phyloP scores from a whole-genome alignment of 2,888 invertebrate species.

The Dasysyrphus albostriatus region DNA sequence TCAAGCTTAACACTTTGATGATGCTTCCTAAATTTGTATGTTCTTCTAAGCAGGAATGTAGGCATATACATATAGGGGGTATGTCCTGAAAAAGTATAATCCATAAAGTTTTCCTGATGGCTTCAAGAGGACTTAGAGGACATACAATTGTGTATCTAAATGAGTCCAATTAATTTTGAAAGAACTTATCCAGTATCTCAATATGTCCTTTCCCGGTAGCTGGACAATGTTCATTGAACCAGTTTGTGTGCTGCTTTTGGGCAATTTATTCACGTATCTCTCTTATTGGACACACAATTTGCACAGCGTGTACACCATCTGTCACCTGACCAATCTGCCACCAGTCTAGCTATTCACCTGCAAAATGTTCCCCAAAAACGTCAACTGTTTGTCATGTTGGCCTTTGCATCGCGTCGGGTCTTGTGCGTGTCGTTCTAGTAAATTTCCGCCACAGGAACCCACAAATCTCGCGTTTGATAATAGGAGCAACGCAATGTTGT shows the following conservation, averaged over 20 bases:
- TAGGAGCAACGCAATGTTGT: not conserved
- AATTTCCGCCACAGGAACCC: constrained; percentile 46
- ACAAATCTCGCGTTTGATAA: constrained; percentile 41
- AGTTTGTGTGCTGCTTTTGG: constrained; percentile 1
- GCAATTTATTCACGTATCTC: constrained; percentile 11
- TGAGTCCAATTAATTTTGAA: constrained; percentile 25
- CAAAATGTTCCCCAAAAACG: constrained; percentile 11
- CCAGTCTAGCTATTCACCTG: constrained; percentile 45
- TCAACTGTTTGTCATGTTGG: constrained; percentile 35
- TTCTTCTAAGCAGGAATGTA: not conserved
- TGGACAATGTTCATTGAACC: constrained; percentile 15
- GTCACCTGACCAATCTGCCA: constrained; percentile 24
- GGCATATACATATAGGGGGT: not conserved
- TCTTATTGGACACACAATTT: constrained; percentile 27
- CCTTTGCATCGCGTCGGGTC: not conserved
- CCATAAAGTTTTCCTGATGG: constrained; percentile 4
- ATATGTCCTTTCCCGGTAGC: not conserved
- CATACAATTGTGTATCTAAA: not conserved
- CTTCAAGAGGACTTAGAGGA: not conserved
- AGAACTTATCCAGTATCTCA: not conserved
- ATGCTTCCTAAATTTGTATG: not conserved
- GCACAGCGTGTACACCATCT: not conserved
- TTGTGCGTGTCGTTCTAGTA: constrained; percentile 54
- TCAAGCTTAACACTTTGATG: not conserved
- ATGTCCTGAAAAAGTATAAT: not conserved